These are phyloP conservation scores for Lanius ludovicianus DNA, from an alignment of 2,113 vertebrate genomes.

Conservation along the genomic window DNA sequence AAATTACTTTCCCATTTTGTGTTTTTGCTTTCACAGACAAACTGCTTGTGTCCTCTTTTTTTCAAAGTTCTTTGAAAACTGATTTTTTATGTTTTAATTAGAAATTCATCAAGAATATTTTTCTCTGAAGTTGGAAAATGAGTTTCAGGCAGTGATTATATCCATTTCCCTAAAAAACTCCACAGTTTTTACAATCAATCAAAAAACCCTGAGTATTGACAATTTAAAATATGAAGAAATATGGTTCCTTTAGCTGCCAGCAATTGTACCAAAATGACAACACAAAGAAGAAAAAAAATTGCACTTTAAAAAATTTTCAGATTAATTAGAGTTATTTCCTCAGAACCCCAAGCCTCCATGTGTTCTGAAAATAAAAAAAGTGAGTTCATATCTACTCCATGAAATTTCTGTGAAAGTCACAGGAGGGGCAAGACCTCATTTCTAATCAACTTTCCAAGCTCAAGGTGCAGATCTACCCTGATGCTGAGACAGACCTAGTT, in stretches of 20 bases:
- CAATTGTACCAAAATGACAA: constrained; percentile 46
- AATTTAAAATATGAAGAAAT: constrained; percentile 44
- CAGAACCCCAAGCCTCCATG: not conserved
- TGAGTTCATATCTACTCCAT: not conserved
- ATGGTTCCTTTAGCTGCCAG: constrained; percentile 41
- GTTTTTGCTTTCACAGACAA: not conserved
- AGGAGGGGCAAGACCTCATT: not conserved
- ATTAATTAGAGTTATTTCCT: not conserved
- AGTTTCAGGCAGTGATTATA: constrained; percentile 31
- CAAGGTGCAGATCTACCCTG: not conserved
- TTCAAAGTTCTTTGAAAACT: not conserved
- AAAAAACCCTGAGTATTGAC: not conserved
- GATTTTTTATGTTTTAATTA: not conserved
- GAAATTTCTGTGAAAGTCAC: not conserved
- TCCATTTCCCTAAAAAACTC: not conserved
- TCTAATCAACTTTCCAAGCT: not conserved
- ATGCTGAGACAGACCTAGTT: not conserved
- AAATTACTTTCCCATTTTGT: not conserved
- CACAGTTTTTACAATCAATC: constrained; percentile 48
- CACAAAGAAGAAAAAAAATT: not conserved
- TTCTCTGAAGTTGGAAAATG: not conserved
- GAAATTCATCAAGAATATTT: not conserved
- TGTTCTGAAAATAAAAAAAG: not conserved
- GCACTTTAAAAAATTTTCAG: not conserved
- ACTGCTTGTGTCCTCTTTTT: not conserved